These are phyloP conservation scores for Labeo calbasu DNA, from an alignment of 2,797 vertebrate genomes.

Conservation along the genomic window DNA sequence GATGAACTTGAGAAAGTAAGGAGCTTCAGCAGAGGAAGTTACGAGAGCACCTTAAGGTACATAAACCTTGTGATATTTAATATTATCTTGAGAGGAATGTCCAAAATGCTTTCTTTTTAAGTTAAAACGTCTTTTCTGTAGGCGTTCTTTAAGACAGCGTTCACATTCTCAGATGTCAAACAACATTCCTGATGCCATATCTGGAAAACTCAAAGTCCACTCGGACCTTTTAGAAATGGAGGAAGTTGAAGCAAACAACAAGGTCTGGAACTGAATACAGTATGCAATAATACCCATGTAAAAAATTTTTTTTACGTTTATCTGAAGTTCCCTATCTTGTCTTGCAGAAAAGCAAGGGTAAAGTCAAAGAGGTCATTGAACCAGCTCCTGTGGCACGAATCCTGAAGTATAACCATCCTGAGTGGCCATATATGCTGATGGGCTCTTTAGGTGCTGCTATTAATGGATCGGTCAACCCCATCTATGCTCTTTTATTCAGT, in stretches of 20 bases:
- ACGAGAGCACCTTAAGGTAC: constrained; percentile 69
- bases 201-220: constrained; percentile 54
- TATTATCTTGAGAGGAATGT: not conserved
- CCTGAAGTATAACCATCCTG: constrained; percentile 81
- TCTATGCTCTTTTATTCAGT: constrained; percentile 83
- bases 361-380: constrained; percentile 58
- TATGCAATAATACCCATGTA: not conserved
- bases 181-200: constrained; percentile 60
- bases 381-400: constrained; percentile 77
- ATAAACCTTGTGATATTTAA: not conserved
- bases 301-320: too few relatives aligned
- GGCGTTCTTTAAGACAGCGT: constrained; percentile 70
- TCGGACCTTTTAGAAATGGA: constrained; percentile 50
- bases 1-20: constrained; percentile 53
- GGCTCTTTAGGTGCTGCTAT: constrained; percentile 81
- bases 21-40: constrained; percentile 68
- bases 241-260: not conserved
- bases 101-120: not conserved
- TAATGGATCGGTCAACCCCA: constrained; percentile 80
- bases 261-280: constrained; percentile 32
- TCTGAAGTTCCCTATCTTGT: not conserved
- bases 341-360: constrained; percentile 59
- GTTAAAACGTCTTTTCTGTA: constrained; percentile 47
- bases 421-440: constrained; percentile 83
- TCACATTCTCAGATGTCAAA: constrained; percentile 70